Evolutionary conservation across 2,113 vertebrate species (phyloP).

Genomic region (Orientallactaga bullata): DNA sequence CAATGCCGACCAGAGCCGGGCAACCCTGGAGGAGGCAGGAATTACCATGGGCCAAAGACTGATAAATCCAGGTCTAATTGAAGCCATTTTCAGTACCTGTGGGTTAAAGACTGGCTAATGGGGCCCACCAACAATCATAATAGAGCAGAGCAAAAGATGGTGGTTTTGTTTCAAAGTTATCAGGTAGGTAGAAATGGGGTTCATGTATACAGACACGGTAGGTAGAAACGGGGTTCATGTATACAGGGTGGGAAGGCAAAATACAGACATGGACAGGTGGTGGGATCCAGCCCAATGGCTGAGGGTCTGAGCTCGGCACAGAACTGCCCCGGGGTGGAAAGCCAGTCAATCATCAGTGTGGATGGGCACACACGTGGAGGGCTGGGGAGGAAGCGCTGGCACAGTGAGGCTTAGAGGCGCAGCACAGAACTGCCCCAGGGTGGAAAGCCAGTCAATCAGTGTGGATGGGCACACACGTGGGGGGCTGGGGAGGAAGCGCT

Average conservation of each 20-base stretch:
- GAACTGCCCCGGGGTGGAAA: not conserved
- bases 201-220: accelerated
- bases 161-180: slow-evolving; percentile 11
- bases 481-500: not conserved
- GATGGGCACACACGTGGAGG: not conserved
- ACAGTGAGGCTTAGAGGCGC: too few species aligned
- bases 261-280: not conserved
- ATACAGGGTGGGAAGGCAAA: not conserved
- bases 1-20: not conserved
- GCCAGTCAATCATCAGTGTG: not conserved
- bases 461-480: not conserved
- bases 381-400: not conserved
- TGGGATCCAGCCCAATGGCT: not conserved
- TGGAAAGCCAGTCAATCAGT: not conserved
- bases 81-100: not conserved
- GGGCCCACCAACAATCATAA: not conserved
- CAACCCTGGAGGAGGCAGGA: not conserved
- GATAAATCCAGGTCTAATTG: not conserved
- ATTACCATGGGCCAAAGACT: not conserved
- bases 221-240: not conserved
- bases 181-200: not conserved
- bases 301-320: not conserved
- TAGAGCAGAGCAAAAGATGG: not conserved
- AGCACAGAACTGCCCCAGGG: not conserved
- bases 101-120: not conserved